Percentiles rank a stretch among this genome's conserved stretches.
phyloP scores from a whole-genome alignment of 2,797 vertebrate genomes.

The Crocodylus rhombifer region DNA sequence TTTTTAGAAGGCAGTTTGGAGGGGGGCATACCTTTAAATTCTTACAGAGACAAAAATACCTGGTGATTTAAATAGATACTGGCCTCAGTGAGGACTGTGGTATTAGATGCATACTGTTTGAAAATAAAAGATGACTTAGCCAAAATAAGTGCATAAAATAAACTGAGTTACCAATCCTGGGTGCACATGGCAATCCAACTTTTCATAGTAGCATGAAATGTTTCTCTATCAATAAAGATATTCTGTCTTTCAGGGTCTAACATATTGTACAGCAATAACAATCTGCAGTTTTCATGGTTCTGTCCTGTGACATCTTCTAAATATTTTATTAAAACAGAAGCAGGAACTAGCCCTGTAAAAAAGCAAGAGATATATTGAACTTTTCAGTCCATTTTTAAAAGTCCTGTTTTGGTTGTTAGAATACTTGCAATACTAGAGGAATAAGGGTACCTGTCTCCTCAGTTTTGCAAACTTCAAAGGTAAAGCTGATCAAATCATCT shows the following conservation, averaged over 20 bases:
- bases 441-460: neutral
- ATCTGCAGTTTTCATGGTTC: neutral
- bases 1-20: too few species aligned
- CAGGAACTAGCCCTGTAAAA: neutral
- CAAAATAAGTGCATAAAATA: neutral
- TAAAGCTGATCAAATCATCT: neutral
- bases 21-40: neutral
- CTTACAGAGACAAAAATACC: neutral
- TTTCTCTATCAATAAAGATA: neutral
- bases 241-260: neutral
- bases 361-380: neutral
- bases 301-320: neutral
- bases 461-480: neutral
- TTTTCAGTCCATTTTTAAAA: neutral
- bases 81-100: neutral
- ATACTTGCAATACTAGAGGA: neutral
- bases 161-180: neutral
- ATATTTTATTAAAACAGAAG: conserved; percentile 21
- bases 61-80: neutral
- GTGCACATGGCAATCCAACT: neutral
- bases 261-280: neutral
- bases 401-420: neutral
- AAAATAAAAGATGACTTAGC: neutral
- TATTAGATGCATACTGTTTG: neutral
- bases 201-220: neutral